Percentiles rank a stretch among this genome's conserved stretches.
Evolutionary conservation across 1,140 invertebrate species (phyloP).

Genomic region (Himalopsyche phryganea): DNA sequence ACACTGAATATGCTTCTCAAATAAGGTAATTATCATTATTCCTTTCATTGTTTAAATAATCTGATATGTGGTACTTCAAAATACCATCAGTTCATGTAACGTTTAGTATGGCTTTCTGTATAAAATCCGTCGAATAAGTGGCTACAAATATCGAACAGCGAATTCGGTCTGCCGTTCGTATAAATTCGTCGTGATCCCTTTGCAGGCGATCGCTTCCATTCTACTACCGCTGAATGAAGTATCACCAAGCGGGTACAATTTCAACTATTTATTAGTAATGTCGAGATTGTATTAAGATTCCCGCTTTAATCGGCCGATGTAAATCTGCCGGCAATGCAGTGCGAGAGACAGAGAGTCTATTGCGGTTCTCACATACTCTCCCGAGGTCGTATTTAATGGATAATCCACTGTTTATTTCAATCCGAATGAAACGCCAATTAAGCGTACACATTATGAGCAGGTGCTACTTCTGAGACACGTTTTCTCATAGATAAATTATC

Average conservation of each 20-base stretch:
- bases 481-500: neutral
- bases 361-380: neutral
- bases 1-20: too few species aligned
- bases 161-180: too few species aligned
- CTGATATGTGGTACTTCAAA: too few species aligned
- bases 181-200: too few species aligned
- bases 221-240: slow-evolving; percentile 1
- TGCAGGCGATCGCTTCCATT: slow-evolving; percentile 2
- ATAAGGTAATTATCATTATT: too few species aligned
- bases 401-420: neutral
- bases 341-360: neutral
- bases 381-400: neutral
- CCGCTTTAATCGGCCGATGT: slow-evolving; percentile 23
- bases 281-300: slow-evolving; percentile 30
- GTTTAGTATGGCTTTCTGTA: too few species aligned
- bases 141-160: too few species aligned
- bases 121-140: too few species aligned
- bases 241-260: slow-evolving; percentile 12
- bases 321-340: slow-evolving; percentile 14
- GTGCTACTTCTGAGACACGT: neutral
- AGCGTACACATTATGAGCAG: neutral
- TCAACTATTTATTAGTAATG: slow-evolving; percentile 32
- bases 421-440: neutral
- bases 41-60: too few species aligned
- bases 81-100: too few species aligned